phyloP scores from a whole-genome alignment of 1,140 invertebrate species.

The Homalodisca vitripennis region DNA sequence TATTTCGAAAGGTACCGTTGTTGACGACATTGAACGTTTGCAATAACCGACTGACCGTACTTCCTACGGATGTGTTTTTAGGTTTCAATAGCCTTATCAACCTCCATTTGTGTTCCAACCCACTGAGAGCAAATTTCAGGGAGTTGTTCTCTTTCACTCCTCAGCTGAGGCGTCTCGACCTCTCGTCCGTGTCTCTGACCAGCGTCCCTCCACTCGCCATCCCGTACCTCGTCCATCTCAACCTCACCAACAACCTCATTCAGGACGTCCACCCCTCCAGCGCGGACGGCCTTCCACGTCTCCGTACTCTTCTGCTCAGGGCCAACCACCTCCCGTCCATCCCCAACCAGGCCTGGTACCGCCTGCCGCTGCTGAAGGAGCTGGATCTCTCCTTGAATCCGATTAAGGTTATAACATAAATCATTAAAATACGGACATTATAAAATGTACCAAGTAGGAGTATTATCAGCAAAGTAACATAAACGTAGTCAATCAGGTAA shows the following conservation, averaged over 20 bases:
- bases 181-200: conserved; percentile 71
- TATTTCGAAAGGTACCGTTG: conserved; percentile 78
- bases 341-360: conserved; percentile 60
- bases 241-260: conserved; percentile 73
- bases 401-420: conserved; percentile 54
- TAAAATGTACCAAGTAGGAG: background rate
- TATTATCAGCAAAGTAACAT: background rate
- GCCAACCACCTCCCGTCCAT: conserved; percentile 64
- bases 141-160: conserved; percentile 87
- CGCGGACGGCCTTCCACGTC: conserved; percentile 59
- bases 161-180: conserved; percentile 69
- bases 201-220: conserved; percentile 70
- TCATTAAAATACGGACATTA: no score
- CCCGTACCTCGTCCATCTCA: conserved; percentile 67
- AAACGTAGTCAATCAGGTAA: background rate
- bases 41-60: conserved; percentile 75
- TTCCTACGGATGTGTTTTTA: conserved; percentile 87
- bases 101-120: conserved; percentile 78
- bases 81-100: conserved; percentile 73
- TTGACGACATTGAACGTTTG: conserved; percentile 76
- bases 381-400: conserved; percentile 65
- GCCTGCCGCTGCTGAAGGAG: conserved; percentile 57
- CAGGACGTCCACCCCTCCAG: conserved; percentile 59
- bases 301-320: conserved; percentile 64
- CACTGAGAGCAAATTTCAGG: conserved; percentile 81